A percentile compares a stretch with the other conserved stretches of the same genome.
phyloP scores from a whole-genome alignment of 1,140 invertebrate genomes.

The Archegozetes longisetosus region DNA sequence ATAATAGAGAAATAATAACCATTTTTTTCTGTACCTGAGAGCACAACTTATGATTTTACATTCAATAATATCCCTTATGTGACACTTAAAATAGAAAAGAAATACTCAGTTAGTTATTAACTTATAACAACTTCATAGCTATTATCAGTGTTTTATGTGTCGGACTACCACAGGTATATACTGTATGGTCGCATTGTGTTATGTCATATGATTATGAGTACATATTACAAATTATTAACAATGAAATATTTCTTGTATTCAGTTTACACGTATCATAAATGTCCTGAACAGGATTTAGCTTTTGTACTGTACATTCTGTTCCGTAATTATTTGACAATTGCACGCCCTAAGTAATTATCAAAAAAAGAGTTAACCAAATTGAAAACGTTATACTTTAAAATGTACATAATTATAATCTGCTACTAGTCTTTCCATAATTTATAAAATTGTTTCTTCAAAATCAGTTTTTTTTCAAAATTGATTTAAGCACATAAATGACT shows the following conservation, averaged over 20 bases:
- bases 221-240: background rate
- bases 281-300: background rate
- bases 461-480: background rate
- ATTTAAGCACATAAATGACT: background rate
- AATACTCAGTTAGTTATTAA: background rate
- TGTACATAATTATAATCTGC: background rate
- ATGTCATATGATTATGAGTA: background rate
- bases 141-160: too few species aligned
- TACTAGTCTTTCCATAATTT: too few species aligned
- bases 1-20: background rate
- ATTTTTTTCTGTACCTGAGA: background rate
- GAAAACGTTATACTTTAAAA: background rate
- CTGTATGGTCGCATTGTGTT: background rate
- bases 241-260: background rate
- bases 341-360: background rate
- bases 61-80: background rate
- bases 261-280: background rate
- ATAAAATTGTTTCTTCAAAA: too few species aligned
- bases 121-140: too few species aligned
- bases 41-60: background rate
- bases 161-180: too few species aligned
- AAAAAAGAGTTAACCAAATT: background rate
- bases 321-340: background rate
- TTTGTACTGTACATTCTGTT: background rate
- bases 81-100: background rate